A percentile compares a stretch with the other conserved stretches of the same genome.
phyloP scores from a whole-genome alignment of 2,888 invertebrate genomes.

The Boloria euphrosyne region DNA sequence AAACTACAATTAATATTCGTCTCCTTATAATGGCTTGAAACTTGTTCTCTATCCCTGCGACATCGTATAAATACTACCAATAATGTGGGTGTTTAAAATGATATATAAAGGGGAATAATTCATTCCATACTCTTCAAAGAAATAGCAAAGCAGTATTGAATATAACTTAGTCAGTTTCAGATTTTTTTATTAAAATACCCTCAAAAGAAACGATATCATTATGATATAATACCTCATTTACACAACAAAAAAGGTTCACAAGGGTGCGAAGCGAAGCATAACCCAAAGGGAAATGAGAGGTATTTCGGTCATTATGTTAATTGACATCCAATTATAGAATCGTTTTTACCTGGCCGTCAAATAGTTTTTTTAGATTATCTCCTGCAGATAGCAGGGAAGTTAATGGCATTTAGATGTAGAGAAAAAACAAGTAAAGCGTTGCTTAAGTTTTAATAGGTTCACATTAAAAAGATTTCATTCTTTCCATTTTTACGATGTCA shows the following conservation, averaged over 20 bases:
- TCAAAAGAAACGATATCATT: not conserved
- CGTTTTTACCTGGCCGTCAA: conserved; percentile 30
- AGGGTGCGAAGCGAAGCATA: conserved; percentile 44
- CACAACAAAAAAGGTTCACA: conserved; percentile 23
- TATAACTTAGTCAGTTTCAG: too few relatives aligned
- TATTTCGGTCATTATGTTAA: conserved; percentile 38
- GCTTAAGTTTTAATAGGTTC: not conserved
- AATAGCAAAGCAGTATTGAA: too few relatives aligned
- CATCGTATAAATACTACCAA: conserved; percentile 27
- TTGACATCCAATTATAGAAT: conserved; percentile 38
- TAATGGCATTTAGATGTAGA: conserved; percentile 31
- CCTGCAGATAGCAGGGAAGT: conserved; percentile 33
- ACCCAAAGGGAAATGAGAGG: conserved; percentile 36
- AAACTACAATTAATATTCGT: conserved; percentile 43
- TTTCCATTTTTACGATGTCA: not conserved
- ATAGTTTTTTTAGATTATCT: conserved; percentile 35
- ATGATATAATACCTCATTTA: not conserved
- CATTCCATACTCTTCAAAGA: too few relatives aligned
- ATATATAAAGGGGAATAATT: not conserved
- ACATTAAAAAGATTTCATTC: conserved; percentile 4
- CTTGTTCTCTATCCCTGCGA: conserved; percentile 30
- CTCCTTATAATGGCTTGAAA: conserved; percentile 34
- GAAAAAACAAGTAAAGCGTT: conserved; percentile 15
- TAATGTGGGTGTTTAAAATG: conserved; percentile 12
- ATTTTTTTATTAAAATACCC: too few relatives aligned